phyloP scores from a whole-genome alignment of 2,888 invertebrate genomes.

The Marasmarcha lunaedactyla region DNA sequence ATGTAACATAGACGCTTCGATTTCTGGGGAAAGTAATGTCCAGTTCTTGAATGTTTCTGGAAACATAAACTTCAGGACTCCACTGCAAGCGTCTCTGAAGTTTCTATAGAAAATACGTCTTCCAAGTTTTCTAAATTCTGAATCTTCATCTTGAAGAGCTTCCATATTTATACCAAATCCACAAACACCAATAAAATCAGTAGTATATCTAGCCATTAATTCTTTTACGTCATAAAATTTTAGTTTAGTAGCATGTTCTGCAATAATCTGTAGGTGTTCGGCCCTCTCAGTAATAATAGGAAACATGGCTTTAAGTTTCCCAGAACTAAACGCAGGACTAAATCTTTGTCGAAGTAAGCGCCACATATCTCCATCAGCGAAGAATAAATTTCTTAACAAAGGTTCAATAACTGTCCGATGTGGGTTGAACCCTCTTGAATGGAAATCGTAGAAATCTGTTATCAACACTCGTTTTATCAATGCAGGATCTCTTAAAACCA shows the following conservation, averaged over 20 bases:
- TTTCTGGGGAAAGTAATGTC: too few relatives aligned
- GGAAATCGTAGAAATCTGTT: conserved; percentile 42
- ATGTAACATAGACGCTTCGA: too few relatives aligned
- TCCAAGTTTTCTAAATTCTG: conserved; percentile 45
- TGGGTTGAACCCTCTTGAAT: conserved; percentile 39
- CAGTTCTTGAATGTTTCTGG: conserved; percentile 23
- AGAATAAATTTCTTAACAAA: conserved; percentile 45
- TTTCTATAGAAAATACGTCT: conserved; percentile 42
- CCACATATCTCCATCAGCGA: conserved; percentile 54
- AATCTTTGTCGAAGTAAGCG: conserved; percentile 45
- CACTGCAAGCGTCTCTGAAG: conserved; percentile 31
- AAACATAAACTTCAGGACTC: conserved; percentile 36
- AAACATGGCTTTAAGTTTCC: conserved; percentile 54
- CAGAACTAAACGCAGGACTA: conserved; percentile 49
- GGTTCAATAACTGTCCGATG: conserved; percentile 45
- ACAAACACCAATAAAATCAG: conserved; percentile 54
- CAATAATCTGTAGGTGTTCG: conserved; percentile 38
- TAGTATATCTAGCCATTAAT: conserved; percentile 54
- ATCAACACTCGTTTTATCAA: conserved; percentile 42
- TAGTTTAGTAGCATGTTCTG: conserved; percentile 29
- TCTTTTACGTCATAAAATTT: conserved; percentile 45
- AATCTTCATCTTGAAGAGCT: conserved; percentile 40
- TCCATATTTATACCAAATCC: conserved; percentile 55
- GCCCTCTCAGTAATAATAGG: conserved; percentile 47
- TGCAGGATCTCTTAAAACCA: conserved; percentile 48